These are phyloP conservation scores for Atethmia centrago DNA, from an alignment of 2,888 invertebrate species.

Conservation along the genomic window DNA sequence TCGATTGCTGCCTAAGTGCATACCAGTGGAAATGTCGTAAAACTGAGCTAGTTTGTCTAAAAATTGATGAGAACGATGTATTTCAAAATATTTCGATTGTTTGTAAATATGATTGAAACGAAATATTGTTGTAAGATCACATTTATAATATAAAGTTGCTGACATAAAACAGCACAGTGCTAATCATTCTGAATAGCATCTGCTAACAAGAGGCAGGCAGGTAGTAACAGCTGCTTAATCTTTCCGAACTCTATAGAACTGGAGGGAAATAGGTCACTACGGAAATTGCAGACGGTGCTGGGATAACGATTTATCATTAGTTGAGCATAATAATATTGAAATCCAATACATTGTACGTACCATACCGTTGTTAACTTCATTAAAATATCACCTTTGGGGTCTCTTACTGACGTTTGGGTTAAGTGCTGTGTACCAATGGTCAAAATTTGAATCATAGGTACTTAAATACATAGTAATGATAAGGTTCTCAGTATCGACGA, in stretches of 20 bases:
- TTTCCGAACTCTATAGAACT: slow-evolving; percentile 23
- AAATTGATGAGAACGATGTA: slow-evolving; percentile 3
- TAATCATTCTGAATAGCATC: slow-evolving; percentile 5
- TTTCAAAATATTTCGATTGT: slow-evolving; percentile 22
- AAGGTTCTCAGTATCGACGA: slow-evolving; percentile 31
- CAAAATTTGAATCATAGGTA: slow-evolving; percentile 14
- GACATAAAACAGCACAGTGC: neutral
- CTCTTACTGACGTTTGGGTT: slow-evolving; percentile 3
- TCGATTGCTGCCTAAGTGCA: slow-evolving; percentile 58
- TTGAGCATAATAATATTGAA: slow-evolving; percentile 34
- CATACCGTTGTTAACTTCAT: neutral
- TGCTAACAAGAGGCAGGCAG: slow-evolving; percentile 17
- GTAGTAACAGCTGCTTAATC: slow-evolving; percentile 46
- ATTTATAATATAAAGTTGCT: neutral
- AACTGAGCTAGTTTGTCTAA: slow-evolving; percentile 35
- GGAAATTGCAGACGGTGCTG: slow-evolving; percentile 49
- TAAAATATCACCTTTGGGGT: neutral
- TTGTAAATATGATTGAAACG: slow-evolving; percentile 38
- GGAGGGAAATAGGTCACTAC: slow-evolving; percentile 38
- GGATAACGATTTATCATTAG: slow-evolving; percentile 32
- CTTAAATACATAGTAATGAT: slow-evolving; percentile 16
- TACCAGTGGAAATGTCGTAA: slow-evolving; percentile 29
- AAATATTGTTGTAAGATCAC: neutral
- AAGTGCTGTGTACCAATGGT: slow-evolving; percentile 8
- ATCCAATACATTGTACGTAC: slow-evolving; percentile 23